Evolutionary conservation across 2,797 vertebrate species (phyloP).

Genomic region (Galaxias olidus): DNA sequence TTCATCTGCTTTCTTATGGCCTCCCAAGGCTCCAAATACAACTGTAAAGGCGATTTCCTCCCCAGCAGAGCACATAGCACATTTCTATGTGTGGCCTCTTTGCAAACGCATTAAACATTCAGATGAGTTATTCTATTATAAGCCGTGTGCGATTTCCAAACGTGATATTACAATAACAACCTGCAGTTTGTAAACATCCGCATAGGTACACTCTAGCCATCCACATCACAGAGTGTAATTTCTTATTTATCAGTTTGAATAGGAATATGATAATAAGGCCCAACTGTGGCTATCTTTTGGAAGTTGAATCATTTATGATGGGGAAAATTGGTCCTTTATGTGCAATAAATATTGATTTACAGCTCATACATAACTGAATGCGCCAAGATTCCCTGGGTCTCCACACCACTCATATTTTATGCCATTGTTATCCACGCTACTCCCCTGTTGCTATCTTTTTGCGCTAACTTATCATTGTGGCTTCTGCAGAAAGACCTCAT

Average conservation of each 20-base stretch:
- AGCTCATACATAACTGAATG: conserved; percentile 68
- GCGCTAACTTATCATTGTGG: conserved; percentile 31
- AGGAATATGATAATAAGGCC: conserved; percentile 54
- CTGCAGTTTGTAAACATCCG: conserved; percentile 66
- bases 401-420: conserved; percentile 53
- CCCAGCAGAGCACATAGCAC: conserved; percentile 29
- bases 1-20: conserved; percentile 49
- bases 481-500: conserved; percentile 39
- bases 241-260: conserved; percentile 67
- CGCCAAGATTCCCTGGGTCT: conserved; percentile 35
- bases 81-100: conserved; percentile 22
- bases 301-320: conserved; percentile 75
- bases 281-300: conserved; percentile 54
- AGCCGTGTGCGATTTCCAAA: conserved; percentile 43
- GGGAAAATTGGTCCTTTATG: conserved; percentile 77
- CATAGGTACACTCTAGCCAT: conserved; percentile 45
- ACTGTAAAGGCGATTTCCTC: conserved; percentile 6
- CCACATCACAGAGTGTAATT: conserved; percentile 45
- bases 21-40: no score
- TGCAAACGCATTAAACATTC: conserved; percentile 56
- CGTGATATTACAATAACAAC: conserved; percentile 59
- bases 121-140: conserved; percentile 34
- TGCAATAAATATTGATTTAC: conserved; percentile 80
- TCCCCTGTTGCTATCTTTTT: conserved; percentile 17
- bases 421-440: conserved; percentile 49